These are phyloP conservation scores for Colius striatus DNA, from an alignment of 2,113 vertebrate species.

Conservation along the genomic window DNA sequence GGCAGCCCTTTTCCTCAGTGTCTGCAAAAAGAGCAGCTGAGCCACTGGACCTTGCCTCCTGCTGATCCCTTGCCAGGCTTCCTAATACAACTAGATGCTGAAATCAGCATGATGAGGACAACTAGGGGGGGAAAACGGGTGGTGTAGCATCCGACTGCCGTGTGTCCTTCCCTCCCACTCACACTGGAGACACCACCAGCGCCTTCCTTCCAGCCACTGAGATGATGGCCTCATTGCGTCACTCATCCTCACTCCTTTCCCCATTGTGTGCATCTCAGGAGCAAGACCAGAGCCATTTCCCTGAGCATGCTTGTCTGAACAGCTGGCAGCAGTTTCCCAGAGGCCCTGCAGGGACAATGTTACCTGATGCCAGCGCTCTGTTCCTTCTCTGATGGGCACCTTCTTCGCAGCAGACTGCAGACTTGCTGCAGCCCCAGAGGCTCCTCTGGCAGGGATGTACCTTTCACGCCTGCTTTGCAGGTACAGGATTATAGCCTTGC, in stretches of 20 bases:
- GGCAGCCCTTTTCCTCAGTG: neutral
- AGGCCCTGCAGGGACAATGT: neutral
- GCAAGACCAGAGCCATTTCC: neutral
- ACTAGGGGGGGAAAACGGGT: accelerated
- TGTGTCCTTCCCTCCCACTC: neutral
- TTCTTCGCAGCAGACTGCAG: neutral
- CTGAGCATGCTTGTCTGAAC: neutral
- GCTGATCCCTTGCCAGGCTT: neutral
- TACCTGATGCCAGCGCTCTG: accelerated
- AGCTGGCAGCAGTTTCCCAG: neutral
- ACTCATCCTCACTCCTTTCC: neutral
- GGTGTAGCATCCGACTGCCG: neutral
- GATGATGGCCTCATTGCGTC: neutral
- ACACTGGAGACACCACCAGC: neutral
- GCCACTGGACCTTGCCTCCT: neutral
- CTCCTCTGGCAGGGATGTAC: neutral
- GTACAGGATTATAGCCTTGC: neutral
- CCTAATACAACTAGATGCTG: neutral
- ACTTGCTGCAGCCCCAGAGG: neutral
- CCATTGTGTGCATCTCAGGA: neutral
- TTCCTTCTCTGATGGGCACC: neutral
- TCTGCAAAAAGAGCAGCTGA: neutral
- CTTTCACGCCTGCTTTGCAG: neutral
- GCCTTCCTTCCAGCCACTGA: neutral
- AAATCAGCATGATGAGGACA: neutral